A percentile compares a stretch with the other conserved stretches of the same genome.
Evolutionary conservation across 2,113 vertebrate species (phyloP).

Genomic region (Astur gentilis): DNA sequence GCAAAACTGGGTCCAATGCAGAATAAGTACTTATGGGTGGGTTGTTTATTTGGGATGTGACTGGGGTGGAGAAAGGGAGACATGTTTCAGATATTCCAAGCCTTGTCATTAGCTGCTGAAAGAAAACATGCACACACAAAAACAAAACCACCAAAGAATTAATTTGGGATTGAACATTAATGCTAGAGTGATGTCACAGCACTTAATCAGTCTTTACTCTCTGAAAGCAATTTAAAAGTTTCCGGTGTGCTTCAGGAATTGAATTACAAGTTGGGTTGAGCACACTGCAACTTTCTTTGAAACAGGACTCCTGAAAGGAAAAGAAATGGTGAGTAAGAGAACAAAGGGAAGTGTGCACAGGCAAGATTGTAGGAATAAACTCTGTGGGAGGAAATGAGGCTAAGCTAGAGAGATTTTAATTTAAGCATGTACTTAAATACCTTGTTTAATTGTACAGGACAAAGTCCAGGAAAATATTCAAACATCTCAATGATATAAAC

Average conservation of each 20-base stretch:
- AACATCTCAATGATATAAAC: not conserved
- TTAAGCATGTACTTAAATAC: constrained; percentile 8
- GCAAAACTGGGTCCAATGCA: not conserved
- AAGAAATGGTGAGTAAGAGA: not conserved
- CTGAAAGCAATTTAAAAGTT: not conserved
- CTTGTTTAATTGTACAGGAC: constrained; percentile 24
- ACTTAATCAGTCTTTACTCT: not conserved
- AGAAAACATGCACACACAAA: not conserved
- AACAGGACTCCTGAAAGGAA: constrained; percentile 1
- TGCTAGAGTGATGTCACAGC: not conserved
- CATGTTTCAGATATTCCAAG: not conserved
- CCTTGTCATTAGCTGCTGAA: not conserved
- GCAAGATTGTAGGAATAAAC: constrained; percentile 29
- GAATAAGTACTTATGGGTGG: not conserved
- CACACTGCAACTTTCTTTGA: not conserved
- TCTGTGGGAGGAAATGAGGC: constrained; percentile 29
- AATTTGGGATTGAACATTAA: not conserved
- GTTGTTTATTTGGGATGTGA: not conserved
- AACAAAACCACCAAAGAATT: not conserved
- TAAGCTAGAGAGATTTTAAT: constrained; percentile 1
- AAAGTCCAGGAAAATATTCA: constrained; percentile 11
- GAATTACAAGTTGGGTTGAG: not conserved
- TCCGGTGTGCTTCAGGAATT: not conserved
- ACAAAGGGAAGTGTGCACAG: constrained; percentile 16
- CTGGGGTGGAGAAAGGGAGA: not conserved